A percentile compares a stretch with the other conserved stretches of the same genome.
Evolutionary conservation across 1,140 invertebrate species (phyloP).

Genomic region (Brachionus plicatilis): DNA sequence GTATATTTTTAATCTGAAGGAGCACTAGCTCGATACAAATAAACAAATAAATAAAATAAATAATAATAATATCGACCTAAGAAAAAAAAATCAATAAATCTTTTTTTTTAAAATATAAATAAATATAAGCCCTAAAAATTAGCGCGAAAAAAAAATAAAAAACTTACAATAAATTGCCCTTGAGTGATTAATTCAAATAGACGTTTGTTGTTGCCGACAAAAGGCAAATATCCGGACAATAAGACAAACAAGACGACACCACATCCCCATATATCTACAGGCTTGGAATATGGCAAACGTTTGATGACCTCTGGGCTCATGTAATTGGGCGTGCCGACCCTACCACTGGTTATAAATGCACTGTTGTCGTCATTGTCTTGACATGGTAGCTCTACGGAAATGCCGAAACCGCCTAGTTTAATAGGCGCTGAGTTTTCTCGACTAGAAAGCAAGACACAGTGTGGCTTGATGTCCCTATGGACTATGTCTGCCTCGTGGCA

Average conservation of each 20-base stretch:
- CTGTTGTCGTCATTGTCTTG: conserved; percentile 19
- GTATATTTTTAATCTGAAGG: too few species aligned
- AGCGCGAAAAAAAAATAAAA: too few species aligned
- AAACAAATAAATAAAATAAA: too few species aligned
- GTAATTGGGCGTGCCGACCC: conserved; percentile 72
- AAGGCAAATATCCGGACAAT: conserved; percentile 86
- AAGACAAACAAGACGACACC: conserved; percentile 98
- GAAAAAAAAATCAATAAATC: too few species aligned
- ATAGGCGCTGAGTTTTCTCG: conserved; percentile 95
- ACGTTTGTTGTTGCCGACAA: conserved; percentile 81
- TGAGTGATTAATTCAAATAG: conserved; percentile 81
- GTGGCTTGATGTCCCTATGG: conserved; percentile 88
- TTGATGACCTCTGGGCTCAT: conserved; percentile 93
- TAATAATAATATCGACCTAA: too few species aligned
- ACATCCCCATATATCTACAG: conserved; percentile 78
- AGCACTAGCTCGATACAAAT: too few species aligned
- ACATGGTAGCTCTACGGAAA: conserved; percentile 73
- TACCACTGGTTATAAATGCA: conserved; percentile 61
- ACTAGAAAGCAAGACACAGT: conserved; percentile 84
- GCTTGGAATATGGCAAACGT: conserved; percentile 71
- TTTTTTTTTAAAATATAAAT: too few species aligned
- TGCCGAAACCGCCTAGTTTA: conserved; percentile 93
- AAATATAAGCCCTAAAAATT: too few species aligned
- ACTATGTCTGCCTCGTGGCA: conserved; percentile 96
- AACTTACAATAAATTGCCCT: conserved; percentile 63